phyloP scores from a whole-genome alignment of 2,113 vertebrate species.

The Melanotaenia duboulayi region DNA sequence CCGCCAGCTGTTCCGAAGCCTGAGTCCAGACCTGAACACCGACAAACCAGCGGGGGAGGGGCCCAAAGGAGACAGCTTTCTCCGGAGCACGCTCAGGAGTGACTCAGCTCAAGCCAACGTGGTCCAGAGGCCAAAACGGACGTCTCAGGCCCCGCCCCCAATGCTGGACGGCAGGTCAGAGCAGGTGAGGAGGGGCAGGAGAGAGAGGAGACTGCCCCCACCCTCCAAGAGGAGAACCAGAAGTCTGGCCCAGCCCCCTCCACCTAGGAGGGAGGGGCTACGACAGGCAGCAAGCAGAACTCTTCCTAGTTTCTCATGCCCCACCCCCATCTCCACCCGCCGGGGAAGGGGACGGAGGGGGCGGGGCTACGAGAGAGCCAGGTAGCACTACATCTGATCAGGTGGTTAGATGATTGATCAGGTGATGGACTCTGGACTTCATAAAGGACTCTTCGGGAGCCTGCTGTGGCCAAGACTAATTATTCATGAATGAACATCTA shows the following conservation, averaged over 20 bases:
- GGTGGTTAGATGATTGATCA: too few species aligned
- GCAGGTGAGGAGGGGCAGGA: neutral
- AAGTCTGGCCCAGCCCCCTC: conserved; percentile 9
- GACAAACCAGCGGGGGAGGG: conserved; percentile 62
- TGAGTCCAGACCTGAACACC: conserved; percentile 83
- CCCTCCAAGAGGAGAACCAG: conserved; percentile 23
- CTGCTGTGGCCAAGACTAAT: neutral
- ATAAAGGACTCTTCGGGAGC: neutral
- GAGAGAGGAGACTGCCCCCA: conserved; percentile 1
- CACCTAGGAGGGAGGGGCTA: conserved; percentile 46
- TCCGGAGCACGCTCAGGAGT: conserved; percentile 52
- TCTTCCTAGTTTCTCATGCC: conserved; percentile 26
- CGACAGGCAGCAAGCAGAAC: conserved; percentile 45
- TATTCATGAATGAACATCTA: neutral
- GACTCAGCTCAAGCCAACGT: conserved; percentile 35
- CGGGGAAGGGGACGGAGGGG: conserved; percentile 29
- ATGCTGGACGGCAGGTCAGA: conserved; percentile 5
- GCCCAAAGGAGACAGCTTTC: conserved; percentile 34
- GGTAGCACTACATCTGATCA: conserved; percentile 14
- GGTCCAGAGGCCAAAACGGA: conserved; percentile 7
- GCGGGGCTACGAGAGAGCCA: conserved; percentile 12
- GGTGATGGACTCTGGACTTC: too few species aligned
- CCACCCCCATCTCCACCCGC: conserved; percentile 3
- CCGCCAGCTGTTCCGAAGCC: conserved; percentile 85
- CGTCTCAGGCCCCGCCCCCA: conserved; percentile 1